phyloP scores from a whole-genome alignment of 2,797 vertebrate genomes.

The Pteropus rufus region DNA sequence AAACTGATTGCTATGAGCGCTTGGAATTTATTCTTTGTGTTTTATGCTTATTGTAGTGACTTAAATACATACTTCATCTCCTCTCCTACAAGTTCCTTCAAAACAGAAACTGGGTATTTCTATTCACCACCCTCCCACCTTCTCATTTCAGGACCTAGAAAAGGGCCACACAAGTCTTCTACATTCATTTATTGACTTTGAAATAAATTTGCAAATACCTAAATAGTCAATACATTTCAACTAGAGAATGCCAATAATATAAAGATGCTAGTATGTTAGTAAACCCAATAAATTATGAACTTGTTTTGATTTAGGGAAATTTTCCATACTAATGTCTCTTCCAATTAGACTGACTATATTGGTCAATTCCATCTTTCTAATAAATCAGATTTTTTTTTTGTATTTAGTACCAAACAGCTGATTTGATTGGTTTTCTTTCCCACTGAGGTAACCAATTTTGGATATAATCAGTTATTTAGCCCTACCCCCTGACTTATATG shows the following conservation, averaged over 20 bases:
- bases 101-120: background rate
- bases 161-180: background rate
- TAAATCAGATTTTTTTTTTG: background rate
- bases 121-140: background rate
- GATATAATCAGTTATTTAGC: background rate
- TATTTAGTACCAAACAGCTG: background rate
- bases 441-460: background rate
- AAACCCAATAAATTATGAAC: conserved; percentile 5
- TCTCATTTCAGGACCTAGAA: background rate
- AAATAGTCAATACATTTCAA: background rate
- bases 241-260: background rate
- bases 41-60: background rate
- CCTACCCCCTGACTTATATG: background rate
- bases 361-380: conserved; percentile 8
- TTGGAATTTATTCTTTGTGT: background rate
- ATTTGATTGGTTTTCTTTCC: background rate
- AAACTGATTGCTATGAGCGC: background rate
- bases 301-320: conserved; percentile 34
- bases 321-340: background rate
- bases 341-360: conserved; percentile 32
- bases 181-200: background rate
- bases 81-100: background rate
- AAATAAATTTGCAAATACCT: background rate
- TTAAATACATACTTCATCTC: background rate
- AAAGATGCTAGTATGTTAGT: background rate